Percentiles rank a stretch among this genome's conserved stretches.
Conservation (phyloP, 2,888 invertebrate genomes). For the Hybos culiciformis region DNA sequence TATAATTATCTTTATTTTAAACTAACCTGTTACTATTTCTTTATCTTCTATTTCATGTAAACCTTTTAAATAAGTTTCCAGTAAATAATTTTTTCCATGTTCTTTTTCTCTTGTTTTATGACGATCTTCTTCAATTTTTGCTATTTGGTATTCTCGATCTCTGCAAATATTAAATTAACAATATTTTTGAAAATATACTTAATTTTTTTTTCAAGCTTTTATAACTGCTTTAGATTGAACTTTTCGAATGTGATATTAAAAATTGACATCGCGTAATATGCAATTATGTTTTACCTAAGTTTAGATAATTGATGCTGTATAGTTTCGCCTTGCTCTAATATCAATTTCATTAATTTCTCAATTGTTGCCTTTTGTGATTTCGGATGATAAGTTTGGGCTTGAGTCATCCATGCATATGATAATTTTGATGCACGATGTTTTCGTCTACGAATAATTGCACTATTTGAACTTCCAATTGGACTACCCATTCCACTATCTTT, state of each 20-base stretch:
- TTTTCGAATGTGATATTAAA: no score
- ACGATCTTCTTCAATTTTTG: slow-evolving; percentile 62
- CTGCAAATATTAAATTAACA: no score
- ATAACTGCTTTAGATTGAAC: no score
- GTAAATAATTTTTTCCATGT: slow-evolving; percentile 64
- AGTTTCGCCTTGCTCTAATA: slow-evolving; percentile 45
- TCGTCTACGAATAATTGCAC: slow-evolving; percentile 28
- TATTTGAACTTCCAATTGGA: slow-evolving; percentile 31
- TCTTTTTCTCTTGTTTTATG: slow-evolving; percentile 59
- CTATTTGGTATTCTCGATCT: slow-evolving; percentile 65
- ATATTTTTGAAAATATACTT: no score
- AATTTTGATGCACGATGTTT: slow-evolving; percentile 21
- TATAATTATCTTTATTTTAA: slow-evolving; percentile 17
- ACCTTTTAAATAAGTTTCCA: slow-evolving; percentile 60
- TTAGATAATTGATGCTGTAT: slow-evolving; percentile 37
- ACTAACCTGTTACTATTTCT: slow-evolving; percentile 37
- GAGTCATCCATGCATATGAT: slow-evolving; percentile 22
- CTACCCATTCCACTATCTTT: slow-evolving; percentile 35
- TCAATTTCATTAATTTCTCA: slow-evolving; percentile 40
- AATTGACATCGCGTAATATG: no score
- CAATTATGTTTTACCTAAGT: slow-evolving; percentile 30
- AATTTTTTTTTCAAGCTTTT: no score
- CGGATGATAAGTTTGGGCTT: slow-evolving; percentile 30
- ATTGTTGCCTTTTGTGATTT: slow-evolving; percentile 31
- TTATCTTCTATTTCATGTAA: slow-evolving; percentile 37